phyloP scores from a whole-genome alignment of 2,113 vertebrate genomes.

The Anser cygnoides region DNA sequence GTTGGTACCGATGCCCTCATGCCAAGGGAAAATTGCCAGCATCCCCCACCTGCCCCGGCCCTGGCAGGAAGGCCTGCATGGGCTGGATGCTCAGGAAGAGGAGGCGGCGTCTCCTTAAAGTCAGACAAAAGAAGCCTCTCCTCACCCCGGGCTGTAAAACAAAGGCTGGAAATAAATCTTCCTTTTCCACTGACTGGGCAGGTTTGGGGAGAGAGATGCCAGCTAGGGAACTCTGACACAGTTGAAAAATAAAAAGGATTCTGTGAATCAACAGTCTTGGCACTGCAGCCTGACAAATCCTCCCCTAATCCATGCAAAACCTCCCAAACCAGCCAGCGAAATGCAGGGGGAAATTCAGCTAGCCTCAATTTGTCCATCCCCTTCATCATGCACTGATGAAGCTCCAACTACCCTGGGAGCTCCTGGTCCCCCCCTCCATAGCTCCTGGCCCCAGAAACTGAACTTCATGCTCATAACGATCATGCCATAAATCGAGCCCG shows the following conservation, averaged over 20 bases:
- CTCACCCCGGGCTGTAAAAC: not conserved
- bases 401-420: not conserved
- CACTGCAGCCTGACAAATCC: not conserved
- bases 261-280: conserved; percentile 43
- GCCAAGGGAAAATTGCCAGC: not conserved
- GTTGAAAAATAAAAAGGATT: conserved; percentile 28
- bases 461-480: not conserved
- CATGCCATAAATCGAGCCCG: not conserved
- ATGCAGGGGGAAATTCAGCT: not conserved
- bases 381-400: not conserved
- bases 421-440: not conserved
- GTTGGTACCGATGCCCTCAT: conserved; percentile 23
- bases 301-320: not conserved
- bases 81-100: conserved; percentile 10
- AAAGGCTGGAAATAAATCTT: conserved; percentile 33
- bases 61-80: not conserved
- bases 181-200: not conserved
- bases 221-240: not conserved
- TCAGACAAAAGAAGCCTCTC: conserved; percentile 9
- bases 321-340: not conserved
- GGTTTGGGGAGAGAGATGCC: not conserved
- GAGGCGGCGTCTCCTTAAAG: not conserved
- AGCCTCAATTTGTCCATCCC: not conserved
- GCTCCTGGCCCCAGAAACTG: not conserved
- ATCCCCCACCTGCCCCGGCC: not conserved